Evolutionary conservation across 2,797 vertebrate species (phyloP), one percentile per base, ranked within the genome.

Genomic region (Sebastes nivosus): DNA sequence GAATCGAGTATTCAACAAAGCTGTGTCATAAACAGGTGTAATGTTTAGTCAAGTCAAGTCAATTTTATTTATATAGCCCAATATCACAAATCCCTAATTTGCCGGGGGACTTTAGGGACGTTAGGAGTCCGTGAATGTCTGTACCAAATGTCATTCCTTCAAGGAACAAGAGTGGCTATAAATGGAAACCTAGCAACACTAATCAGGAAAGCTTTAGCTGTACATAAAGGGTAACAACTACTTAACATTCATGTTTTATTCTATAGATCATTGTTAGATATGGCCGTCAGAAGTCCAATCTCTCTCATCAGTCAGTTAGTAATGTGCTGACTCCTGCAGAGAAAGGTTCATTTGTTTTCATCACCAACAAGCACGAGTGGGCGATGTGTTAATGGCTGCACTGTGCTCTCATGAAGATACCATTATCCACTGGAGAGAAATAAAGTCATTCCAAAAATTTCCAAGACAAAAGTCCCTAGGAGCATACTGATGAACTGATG

Each of bases 281-380:
- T 1, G 2, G 64, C n/a, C 4, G 18, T 54, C 36, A 25, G 29
- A 55, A 18, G n/a, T 75, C 32, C 12, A 16, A 54, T 69, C 34
- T 27, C 20, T 68, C 52, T 67, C 1, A 52, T 16, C 63, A 36
- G 36, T 38, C 29, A 32, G 52, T 38, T 50, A 22, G 8, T 34
- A 55, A 79, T 81, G 29, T 67, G 68, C 42, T 58, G 83, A 76
- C 79, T 79, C 63, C 73, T 66, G 68, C 83, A 71, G 84, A 71
- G 68, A 57, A 64, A 65, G 57, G 8, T 83, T 72, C 34, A 77
- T 77, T 80, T 80, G 68, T 76, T 88, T 86, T 75, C 81, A 85
- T 79, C 65, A 70, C 52, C 75, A 60, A 73, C 71, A 38, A 32
- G 30, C 29, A 60, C 2, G 32, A 77, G 72, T 79, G 75, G 77